Evolutionary conservation across 92 coral and sea anemone genomes (phyloP), one percentile per base, ranked within the genome.

Genomic region (Nematostella vectensis): DNA sequence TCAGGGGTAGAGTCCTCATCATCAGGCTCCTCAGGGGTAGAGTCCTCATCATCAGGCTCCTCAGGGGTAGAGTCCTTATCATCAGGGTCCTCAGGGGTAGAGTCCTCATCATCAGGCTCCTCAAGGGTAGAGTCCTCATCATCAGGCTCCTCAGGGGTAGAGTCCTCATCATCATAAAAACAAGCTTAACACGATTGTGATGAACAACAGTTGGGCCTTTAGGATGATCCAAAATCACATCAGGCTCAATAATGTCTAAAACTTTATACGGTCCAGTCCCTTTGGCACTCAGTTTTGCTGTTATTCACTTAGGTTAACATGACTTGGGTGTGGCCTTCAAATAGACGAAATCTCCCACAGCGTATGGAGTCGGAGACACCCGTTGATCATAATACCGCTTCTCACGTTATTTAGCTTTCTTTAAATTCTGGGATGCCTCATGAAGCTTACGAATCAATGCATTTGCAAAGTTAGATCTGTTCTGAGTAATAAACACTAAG

Each of bases 311-410:
- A 6, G 40, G 40, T 33, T 33, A 6, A 33, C 40, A 33, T 15
- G 40, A 33, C 40, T 33, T 33, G 40, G 40, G 40, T 15, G 40
- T 33, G 15, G 40, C 40, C 40, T 33, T 33, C 8, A 33, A 15
- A 33, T 33, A n/a, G n/a, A 33, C 40, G 8, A 33, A 33, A 33
- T 33, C 40, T 6, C 40, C 40, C 15, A 33, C 40, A 33, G 15
- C 40, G 11, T 45, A 45, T 9, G 9, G 9, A 4, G 12, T 45
- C 4, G 9, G 4, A 8, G 51, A 8, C 4, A 45, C 23, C 4
- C 51, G 51, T 22, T 45, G 12, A 22, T 45, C 51, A 45, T 45
- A 45, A 19, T 45, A 45, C 18, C 21, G 12, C 18, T 45, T 45
- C 51, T 45, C 51, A 9, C 51, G 9, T 45, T 11, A 6, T 45